These are phyloP conservation scores for Argyra leucocephala DNA, from an alignment of 2,888 invertebrate species.

Conservation along the genomic window DNA sequence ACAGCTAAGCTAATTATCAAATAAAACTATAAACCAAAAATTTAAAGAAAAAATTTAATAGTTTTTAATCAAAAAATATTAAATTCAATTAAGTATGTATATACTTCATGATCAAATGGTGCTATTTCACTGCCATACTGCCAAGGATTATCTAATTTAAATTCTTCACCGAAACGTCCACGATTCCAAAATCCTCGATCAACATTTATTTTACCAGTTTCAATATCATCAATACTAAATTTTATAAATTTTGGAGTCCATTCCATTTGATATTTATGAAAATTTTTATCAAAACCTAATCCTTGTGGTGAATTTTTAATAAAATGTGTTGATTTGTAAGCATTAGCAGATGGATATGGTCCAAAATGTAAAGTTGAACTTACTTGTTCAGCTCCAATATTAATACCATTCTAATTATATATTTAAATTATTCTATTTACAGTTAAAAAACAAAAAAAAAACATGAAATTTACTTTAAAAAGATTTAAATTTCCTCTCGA, in stretches of 20 bases:
- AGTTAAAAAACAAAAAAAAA: neutral
- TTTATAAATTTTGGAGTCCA: slow-evolving; percentile 49
- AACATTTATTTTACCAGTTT: slow-evolving; percentile 45
- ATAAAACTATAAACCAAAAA: slow-evolving; percentile 48
- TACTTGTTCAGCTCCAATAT: slow-evolving; percentile 52
- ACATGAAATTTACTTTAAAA: neutral
- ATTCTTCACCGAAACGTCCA: slow-evolving; percentile 48
- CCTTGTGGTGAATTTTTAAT: slow-evolving; percentile 22
- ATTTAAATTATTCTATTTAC: neutral
- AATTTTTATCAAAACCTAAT: slow-evolving; percentile 30
- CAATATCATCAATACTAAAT: slow-evolving; percentile 45
- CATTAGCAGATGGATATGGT: slow-evolving; percentile 49
- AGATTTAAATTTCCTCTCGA: slow-evolving; percentile 54
- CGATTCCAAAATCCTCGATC: slow-evolving; percentile 57
- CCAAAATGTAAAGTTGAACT: slow-evolving; percentile 60
- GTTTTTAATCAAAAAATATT: too few species aligned
- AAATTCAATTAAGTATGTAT: too few species aligned
- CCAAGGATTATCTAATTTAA: slow-evolving; percentile 23
- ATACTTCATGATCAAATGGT: slow-evolving; percentile 56
- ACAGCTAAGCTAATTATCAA: slow-evolving; percentile 58
- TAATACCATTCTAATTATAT: slow-evolving; percentile 37
- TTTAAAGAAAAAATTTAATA: slow-evolving; percentile 16
- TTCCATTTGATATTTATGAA: slow-evolving; percentile 56
- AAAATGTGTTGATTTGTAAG: slow-evolving; percentile 44
- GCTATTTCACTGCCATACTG: slow-evolving; percentile 49